These are phyloP conservation scores for Orcinus orca DNA, from an alignment of 2,113 vertebrate genomes.

Conservation along the genomic window DNA sequence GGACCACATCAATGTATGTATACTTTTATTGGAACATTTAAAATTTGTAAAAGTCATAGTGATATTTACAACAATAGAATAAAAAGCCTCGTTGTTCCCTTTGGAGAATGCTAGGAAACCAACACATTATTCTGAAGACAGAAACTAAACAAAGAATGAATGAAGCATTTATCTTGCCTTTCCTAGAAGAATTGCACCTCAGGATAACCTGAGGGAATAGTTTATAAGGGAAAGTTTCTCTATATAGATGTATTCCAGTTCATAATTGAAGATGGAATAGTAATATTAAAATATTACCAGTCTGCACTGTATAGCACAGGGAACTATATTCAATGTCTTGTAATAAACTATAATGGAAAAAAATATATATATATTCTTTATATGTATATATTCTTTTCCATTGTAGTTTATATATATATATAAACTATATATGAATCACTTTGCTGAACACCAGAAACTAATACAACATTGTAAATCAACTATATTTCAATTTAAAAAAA, in stretches of 20 bases:
- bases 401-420: too few species aligned
- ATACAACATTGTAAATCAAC: neutral
- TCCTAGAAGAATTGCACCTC: neutral
- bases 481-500: neutral
- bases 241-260: neutral
- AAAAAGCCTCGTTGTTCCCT: neutral
- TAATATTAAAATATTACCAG: neutral
- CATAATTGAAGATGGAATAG: neutral
- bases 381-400: too few species aligned
- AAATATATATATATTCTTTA: too few species aligned
- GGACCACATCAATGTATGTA: neutral
- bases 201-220: neutral
- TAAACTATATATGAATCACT: neutral
- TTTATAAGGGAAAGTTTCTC: neutral
- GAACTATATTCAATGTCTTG: neutral
- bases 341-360: neutral
- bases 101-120: neutral
- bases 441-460: neutral
- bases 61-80: neutral
- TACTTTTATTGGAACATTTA: neutral
- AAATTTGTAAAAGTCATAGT: neutral
- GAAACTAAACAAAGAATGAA: neutral
- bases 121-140: neutral
- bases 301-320: neutral
- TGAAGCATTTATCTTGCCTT: neutral